Base-by-base conservation (phyloP, 2,113 vertebrate species). In the Aptenodytes patagonicus region DNA sequence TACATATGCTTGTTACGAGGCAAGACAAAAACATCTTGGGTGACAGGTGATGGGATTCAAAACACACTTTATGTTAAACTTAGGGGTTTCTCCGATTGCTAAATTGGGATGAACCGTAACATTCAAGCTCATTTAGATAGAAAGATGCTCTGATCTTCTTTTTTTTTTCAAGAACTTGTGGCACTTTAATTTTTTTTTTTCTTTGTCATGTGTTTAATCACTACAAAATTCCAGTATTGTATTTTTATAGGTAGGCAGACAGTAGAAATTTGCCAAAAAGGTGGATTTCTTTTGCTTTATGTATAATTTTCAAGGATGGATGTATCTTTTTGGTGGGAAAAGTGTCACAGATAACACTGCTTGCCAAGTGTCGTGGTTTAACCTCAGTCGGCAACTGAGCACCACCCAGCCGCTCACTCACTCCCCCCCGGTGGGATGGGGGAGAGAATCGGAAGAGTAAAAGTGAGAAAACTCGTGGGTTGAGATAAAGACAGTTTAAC, bases 211-310 rank as follows among this genome's bases (percentile, higher is more conserved):
- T 8, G 2, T 57, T 76, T 36, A 34, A 32, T 42, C 4, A 7
- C 31, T 21, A 21, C 4, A 44, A 49, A 61, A 51, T 44, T 83
- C 4, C 38, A 57, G 3, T 16, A 11, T 4, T 29, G 3, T 26
- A 3, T 21, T 69, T 68, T 57, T 54, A n/a, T 49, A 65, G 26
- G 13, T 2, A 44, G 9, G 3, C 9, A 81, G 54, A 6, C 0
- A 1, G 10, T 7, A 1, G 3, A 13, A 77, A 80, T 86, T 76
- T 40, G 12, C 26, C 29, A 60, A 36, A 86, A 55, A n/a, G 4
- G 17, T 17, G 10, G 5, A 1, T 17, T 71, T 60, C 1, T 51
- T 93, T 76, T 11, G 13, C 3, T 32, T 0, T 8, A 9, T 4
- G 6, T 29, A 18, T 13, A 16, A 49, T 26, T 52, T 88, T 69